These are phyloP conservation scores for Sceloporus undulatus DNA, from an alignment of 2,113 vertebrate species.

Conservation along the genomic window DNA sequence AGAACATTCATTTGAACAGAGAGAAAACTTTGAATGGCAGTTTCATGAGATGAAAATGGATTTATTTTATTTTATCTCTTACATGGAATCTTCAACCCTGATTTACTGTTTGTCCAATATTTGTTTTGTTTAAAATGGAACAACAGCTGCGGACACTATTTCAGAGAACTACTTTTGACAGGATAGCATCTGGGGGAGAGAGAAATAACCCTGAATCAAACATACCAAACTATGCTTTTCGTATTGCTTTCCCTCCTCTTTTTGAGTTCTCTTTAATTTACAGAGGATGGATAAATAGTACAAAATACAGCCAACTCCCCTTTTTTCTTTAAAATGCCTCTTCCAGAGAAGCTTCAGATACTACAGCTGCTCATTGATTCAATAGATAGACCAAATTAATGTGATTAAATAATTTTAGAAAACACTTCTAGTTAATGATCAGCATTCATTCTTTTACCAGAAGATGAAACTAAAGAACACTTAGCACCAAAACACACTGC, in stretches of 20 bases:
- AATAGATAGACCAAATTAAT: background rate
- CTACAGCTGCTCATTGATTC: background rate
- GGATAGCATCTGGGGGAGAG: constrained; percentile 13
- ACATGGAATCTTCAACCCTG: background rate
- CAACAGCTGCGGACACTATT: constrained; percentile 5
- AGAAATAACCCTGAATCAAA: constrained; percentile 5
- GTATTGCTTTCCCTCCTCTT: background rate
- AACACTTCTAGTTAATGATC: background rate
- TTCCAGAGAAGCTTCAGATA: background rate
- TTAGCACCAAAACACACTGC: too few relatives aligned
- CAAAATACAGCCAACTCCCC: background rate
- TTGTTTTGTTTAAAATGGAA: constrained; percentile 21
- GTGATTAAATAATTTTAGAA: background rate
- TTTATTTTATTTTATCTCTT: constrained; percentile 14
- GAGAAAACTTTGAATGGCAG: background rate
- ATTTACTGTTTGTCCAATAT: constrained; percentile 27
- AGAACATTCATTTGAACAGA: constrained; percentile 5
- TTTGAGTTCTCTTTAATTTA: background rate
- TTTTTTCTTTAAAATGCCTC: background rate
- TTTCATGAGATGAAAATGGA: background rate
- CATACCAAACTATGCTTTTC: background rate
- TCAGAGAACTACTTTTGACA: constrained; percentile 23
- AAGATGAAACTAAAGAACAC: background rate
- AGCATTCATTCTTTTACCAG: background rate
- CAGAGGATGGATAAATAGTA: background rate